Evolutionary conservation across 2,888 invertebrate species (phyloP).

Genomic region (Oxystoma pomonae): DNA sequence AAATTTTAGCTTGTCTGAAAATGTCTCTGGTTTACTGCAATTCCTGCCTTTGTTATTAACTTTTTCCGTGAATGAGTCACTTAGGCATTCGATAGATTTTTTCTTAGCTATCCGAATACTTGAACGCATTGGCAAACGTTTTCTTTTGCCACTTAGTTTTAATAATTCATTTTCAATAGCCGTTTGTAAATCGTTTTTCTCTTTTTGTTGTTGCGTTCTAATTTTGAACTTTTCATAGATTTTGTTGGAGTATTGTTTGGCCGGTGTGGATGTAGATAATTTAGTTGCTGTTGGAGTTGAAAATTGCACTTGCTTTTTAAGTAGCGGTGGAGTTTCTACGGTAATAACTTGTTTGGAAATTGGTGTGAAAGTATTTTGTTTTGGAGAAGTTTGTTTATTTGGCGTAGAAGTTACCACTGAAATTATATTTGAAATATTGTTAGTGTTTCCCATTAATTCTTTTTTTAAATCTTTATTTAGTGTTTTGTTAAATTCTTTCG

Average conservation of each 20-base stretch:
- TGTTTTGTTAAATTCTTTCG: neutral
- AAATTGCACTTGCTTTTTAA: neutral
- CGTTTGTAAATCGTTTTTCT: neutral
- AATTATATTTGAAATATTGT: too few relatives aligned
- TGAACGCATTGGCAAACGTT: conserved; percentile 36
- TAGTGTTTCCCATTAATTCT: neutral
- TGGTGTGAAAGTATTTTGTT: neutral
- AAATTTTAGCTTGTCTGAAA: conserved; percentile 38
- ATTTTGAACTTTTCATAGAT: conserved; percentile 7
- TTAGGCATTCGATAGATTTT: conserved; percentile 37
- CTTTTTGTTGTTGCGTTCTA: neutral
- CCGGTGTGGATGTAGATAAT: neutral
- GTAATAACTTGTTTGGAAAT: neutral
- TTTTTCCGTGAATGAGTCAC: conserved; percentile 32
- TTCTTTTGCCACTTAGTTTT: conserved; percentile 22
- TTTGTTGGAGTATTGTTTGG: conserved; percentile 1
- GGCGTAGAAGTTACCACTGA: neutral
- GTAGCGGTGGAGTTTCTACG: neutral
- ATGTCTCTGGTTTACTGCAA: conserved; percentile 23
- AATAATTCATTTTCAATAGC: neutral
- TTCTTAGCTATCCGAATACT: conserved; percentile 41
- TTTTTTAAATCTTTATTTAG: neutral
- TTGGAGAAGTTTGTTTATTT: neutral
- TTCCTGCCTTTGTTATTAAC: conserved; percentile 25
- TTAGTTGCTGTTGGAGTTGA: neutral